These are phyloP conservation scores for Caenorhabditis japonica DNA, from an alignment of 2,888 invertebrate genomes.

Conservation along the genomic window DNA sequence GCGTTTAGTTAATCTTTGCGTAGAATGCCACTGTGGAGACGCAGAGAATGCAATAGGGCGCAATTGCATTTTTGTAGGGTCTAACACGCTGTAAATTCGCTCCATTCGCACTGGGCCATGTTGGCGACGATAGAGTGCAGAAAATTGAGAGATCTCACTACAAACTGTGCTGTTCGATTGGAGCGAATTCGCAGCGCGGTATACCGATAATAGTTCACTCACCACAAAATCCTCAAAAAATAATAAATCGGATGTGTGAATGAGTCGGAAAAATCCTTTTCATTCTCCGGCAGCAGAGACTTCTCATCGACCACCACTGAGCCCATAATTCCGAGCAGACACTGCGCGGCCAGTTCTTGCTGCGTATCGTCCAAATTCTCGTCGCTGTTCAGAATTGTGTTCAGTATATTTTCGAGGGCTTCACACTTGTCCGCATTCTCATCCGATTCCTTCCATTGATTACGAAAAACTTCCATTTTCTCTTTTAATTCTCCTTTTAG, in stretches of 20 bases:
- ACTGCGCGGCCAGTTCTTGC: slow-evolving; percentile 50
- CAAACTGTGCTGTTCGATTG: too few species aligned
- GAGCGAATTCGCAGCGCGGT: too few species aligned
- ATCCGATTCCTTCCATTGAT: slow-evolving; percentile 32
- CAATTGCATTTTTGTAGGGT: too few species aligned
- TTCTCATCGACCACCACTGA: slow-evolving; percentile 24
- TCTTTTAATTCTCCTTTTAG: slow-evolving; percentile 32
- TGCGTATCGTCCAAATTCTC: slow-evolving; percentile 64
- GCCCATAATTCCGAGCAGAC: slow-evolving; percentile 51
- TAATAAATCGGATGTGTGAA: slow-evolving; percentile 52
- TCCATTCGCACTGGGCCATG: too few species aligned
- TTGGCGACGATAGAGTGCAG: too few species aligned
- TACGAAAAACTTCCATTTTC: slow-evolving; percentile 34
- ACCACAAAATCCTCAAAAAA: slow-evolving; percentile 36
- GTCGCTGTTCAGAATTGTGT: slow-evolving; percentile 40
- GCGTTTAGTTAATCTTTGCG: too few species aligned
- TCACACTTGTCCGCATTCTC: slow-evolving; percentile 60
- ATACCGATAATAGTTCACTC: too few species aligned
- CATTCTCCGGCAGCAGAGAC: slow-evolving; percentile 43
- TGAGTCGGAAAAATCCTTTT: slow-evolving; percentile 25
- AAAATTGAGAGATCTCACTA: too few species aligned
- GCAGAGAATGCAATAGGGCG: too few species aligned
- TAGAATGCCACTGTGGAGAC: too few species aligned
- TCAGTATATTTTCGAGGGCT: slow-evolving; percentile 41
- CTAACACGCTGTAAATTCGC: too few species aligned